Percentiles rank a stretch among this genome's conserved stretches.
phyloP scores from a whole-genome alignment of 1,140 invertebrate genomes.

The Bombus ignitus region DNA sequence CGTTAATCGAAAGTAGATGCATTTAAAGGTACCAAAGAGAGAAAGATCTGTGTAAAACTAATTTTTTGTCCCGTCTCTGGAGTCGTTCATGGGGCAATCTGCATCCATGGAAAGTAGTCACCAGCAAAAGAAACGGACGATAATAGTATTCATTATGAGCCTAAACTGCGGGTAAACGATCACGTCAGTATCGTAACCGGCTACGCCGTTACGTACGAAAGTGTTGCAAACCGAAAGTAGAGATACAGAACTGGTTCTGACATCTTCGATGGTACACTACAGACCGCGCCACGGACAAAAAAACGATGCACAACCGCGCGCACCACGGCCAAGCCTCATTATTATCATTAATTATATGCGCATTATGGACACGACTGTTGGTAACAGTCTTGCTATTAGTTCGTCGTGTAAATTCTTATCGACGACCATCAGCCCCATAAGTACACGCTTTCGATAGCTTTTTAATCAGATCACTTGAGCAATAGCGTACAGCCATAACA shows the following conservation, averaged over 20 bases:
- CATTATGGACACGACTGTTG: constrained; percentile 61
- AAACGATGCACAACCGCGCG: constrained; percentile 39
- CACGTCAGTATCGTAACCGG: constrained; percentile 57
- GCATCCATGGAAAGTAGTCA: constrained; percentile 56
- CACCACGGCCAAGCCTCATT: constrained; percentile 51
- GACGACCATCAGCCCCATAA: background rate
- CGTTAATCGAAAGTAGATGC: constrained; percentile 9
- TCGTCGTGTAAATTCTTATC: constrained; percentile 18
- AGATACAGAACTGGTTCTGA: constrained; percentile 70
- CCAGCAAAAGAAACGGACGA: constrained; percentile 41
- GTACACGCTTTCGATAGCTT: background rate
- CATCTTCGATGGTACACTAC: constrained; percentile 66
- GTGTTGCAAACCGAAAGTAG: constrained; percentile 56
- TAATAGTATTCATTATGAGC: constrained; percentile 57
- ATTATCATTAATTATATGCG: constrained; percentile 71
- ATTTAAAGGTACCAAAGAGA: background rate
- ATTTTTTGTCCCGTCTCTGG: background rate
- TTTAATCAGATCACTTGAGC: background rate
- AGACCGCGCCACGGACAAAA: constrained; percentile 56
- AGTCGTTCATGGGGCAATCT: constrained; percentile 27
- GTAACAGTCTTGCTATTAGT: constrained; percentile 63
- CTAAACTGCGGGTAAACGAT: constrained; percentile 62
- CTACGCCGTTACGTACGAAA: constrained; percentile 48
- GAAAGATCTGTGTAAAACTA: background rate
- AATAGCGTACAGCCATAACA: background rate